Conservation (phyloP, 1,140 invertebrate species). For the Drosophila lacteicornis region DNA sequence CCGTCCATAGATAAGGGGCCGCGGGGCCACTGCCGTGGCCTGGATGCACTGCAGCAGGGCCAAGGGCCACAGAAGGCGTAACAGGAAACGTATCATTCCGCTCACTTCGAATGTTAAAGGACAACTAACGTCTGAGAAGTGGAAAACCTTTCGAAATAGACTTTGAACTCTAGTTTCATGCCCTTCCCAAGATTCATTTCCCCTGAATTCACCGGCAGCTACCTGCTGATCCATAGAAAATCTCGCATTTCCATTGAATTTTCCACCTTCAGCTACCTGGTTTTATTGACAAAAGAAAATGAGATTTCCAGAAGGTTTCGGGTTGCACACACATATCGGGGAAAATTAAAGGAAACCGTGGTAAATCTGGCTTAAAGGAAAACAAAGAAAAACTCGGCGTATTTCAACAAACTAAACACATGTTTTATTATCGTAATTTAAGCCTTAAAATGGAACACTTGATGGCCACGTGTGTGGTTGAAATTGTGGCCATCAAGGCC, state of each 20-base stretch:
- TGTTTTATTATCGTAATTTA: conserved; percentile 63
- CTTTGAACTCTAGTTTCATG: conserved; percentile 23
- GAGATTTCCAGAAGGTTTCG: conserved; percentile 36
- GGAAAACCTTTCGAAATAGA: conserved; percentile 7
- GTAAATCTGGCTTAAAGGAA: background rate
- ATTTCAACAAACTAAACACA: conserved; percentile 65
- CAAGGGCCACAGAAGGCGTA: conserved; percentile 38
- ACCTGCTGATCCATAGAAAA: conserved; percentile 69
- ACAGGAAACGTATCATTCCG: conserved; percentile 39
- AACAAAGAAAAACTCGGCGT: background rate
- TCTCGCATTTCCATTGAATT: conserved; percentile 65
- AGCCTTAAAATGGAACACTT: conserved; percentile 47
- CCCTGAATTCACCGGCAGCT: conserved; percentile 52
- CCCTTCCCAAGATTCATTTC: conserved; percentile 23
- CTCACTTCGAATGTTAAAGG: conserved; percentile 50
- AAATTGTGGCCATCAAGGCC: conserved; percentile 53
- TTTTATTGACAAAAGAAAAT: conserved; percentile 40
- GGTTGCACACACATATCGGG: conserved; percentile 19
- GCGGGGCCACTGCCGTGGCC: conserved; percentile 18
- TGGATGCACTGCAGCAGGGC: conserved; percentile 53
- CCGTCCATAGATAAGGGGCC: conserved; percentile 64
- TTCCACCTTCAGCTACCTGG: conserved; percentile 52
- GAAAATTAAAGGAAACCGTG: conserved; percentile 11
- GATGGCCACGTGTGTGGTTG: conserved; percentile 39
- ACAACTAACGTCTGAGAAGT: conserved; percentile 48